phyloP scores from a whole-genome alignment of 2,797 vertebrate genomes.

The Rhadinocentrus ornatus region DNA sequence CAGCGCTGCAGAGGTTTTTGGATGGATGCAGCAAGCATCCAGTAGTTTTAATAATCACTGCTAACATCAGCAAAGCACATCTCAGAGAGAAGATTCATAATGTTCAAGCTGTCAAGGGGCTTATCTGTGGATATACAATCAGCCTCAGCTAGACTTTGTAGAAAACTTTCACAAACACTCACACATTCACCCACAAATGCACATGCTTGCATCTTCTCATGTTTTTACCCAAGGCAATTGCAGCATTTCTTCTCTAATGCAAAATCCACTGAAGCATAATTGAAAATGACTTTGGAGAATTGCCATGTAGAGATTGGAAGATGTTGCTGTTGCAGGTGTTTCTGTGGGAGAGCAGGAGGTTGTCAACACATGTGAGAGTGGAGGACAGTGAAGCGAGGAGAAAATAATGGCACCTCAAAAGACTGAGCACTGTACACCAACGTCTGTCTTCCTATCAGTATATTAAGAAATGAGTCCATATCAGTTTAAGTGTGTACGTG shows the following conservation, averaged over 20 bases:
- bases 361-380: constrained; percentile 48
- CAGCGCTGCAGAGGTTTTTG: constrained; percentile 14
- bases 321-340: constrained; percentile 70
- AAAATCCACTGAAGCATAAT: constrained; percentile 77
- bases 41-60: constrained; percentile 71
- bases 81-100: constrained; percentile 61
- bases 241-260: constrained; percentile 67
- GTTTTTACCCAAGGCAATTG: constrained; percentile 60
- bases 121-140: constrained; percentile 66
- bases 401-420: constrained; percentile 65
- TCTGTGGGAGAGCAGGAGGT: constrained; percentile 18
- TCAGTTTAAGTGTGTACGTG: neutral
- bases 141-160: constrained; percentile 32
- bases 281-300: constrained; percentile 80
- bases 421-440: constrained; percentile 27
- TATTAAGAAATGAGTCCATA: constrained; percentile 39
- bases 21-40: constrained; percentile 52
- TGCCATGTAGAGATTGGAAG: constrained; percentile 67
- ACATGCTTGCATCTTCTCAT: constrained; percentile 15
- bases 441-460: constrained; percentile 33
- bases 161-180: constrained; percentile 27
- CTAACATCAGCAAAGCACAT: constrained; percentile 70
- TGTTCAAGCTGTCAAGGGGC: constrained; percentile 68
- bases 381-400: constrained; percentile 52
- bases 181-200: neutral